Base-by-base conservation (phyloP, 1,140 invertebrate species). In the Agraylea sexmaculata region DNA sequence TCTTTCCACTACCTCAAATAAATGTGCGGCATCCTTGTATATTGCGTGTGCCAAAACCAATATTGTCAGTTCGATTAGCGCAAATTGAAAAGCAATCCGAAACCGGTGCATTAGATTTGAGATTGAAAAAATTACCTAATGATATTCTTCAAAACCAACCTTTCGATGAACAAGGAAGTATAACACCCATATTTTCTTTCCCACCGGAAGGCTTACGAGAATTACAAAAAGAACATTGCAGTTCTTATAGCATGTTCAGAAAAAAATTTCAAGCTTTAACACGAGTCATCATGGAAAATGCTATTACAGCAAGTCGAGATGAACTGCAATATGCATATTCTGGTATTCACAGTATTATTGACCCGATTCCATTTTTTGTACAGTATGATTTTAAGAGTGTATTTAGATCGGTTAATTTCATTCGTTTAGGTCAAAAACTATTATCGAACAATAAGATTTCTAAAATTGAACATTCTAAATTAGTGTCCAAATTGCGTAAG, bases 331-430 rank as follows among this genome's bases (percentile, higher is more conserved):
- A 71, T 48, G 73, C 74, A 2, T 77, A 77, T 55, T 68, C 74
- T 8, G 74, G 74, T 8, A 54, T 76, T 37, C 74, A 76, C 54
- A 76, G 71, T 48, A 77, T 77, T 46, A 65, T 77, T 13, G 64
- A 69, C 50, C 68, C 69, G 15, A 52, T 62, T 28, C 60, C 66
- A n/a, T 54, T 56, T 20, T 59, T 62, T 49, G 52, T 64, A 20
- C 50, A 54, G 28, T 57, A 58, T 45, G 48, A 53, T 19, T 51
- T 47, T 31, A 43, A 47, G 20, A 50, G 37, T 37, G 36, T 46
- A 15, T 50, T 50, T 32, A 45, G 51, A 35, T 37, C 40, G 19
- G 25, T 47, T 11, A 49, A 44, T 33, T 43, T 47, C 17, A 38
- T 46, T 13, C 35, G 42, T 7, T 52, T 42, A 11, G 42, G 37